Base-by-base conservation (phyloP, 2,797 vertebrate species). In the Discoglossus pictus region DNA sequence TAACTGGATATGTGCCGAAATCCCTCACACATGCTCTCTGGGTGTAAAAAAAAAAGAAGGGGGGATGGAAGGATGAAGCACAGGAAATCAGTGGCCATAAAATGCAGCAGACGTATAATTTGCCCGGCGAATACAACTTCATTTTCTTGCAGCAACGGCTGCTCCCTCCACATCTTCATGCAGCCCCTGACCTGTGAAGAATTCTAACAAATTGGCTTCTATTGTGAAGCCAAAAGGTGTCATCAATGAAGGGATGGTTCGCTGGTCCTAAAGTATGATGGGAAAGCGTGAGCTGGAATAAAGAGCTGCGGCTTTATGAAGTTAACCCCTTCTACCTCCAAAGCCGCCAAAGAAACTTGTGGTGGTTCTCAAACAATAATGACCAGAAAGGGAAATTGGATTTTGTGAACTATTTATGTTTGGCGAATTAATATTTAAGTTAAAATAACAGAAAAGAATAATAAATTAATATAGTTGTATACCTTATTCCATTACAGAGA, bases 131-230 rank as follows among this genome's bases (percentile, higher is more conserved):
- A 91, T 91, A 96, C 88, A 93, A 90, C 93, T 98, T 95, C 93
- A 97, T 98, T 97, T 96, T 90, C 82, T 84, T 91, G 93, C 92
- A 89, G 80, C 84, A 83, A 82, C 80, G 80, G 79, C 87, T 85
- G 89, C 78, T 78, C 92, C 91, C 91, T 93, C 86, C 84, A 92
- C 87, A 90, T 90, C 92, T 91, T 88, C 92, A 89, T 72, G 82
- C 89, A 96, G 93, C 92, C 92, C 89, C 91, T 98, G 96, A 98
- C 94, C 97, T 98, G 95, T 97, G 93, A 96, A 97, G 95, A 94
- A 97, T 96, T 96, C 93, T 94, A 97, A 98, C 95, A 98, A 98
- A 98, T 99, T 98, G 97, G 93, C 95, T 98, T 95, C 95, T 98
- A 98, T 98, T 96, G 94, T 96, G 92, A 92, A 98, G 95, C 93